Percentiles rank a stretch among this genome's conserved stretches.
phyloP scores from a whole-genome alignment of 2,113 vertebrate species.

The Silurus asotus region DNA sequence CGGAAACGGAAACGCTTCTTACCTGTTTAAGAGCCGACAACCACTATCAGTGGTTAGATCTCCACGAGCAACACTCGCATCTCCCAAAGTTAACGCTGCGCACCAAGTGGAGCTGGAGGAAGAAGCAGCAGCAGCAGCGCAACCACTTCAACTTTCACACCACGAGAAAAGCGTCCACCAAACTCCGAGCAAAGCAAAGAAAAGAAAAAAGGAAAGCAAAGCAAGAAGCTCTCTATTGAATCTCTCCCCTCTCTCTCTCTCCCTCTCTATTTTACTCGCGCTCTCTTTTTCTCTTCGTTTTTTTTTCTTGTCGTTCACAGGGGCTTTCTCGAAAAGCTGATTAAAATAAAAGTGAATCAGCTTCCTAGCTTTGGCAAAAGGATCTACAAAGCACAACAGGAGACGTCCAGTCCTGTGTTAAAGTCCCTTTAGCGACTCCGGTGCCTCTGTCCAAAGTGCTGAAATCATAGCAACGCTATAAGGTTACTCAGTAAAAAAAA shows the following conservation, averaged over 20 bases:
- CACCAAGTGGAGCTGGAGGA: slow-evolving; percentile 79
- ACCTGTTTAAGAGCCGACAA: slow-evolving; percentile 89
- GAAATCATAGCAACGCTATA: slow-evolving; percentile 77
- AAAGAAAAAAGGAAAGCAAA: slow-evolving; percentile 46
- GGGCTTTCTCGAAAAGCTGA: slow-evolving; percentile 49
- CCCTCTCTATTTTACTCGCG: slow-evolving; percentile 53
- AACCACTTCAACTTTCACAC: slow-evolving; percentile 83
- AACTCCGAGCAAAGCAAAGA: slow-evolving; percentile 60
- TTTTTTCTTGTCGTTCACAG: background rate
- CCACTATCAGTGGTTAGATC: slow-evolving; percentile 91
- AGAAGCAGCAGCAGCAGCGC: slow-evolving; percentile 71
- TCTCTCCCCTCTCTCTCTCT: slow-evolving; percentile 16
- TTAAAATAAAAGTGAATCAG: slow-evolving; percentile 65
- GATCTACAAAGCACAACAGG: slow-evolving; percentile 69
- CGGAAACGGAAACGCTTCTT: slow-evolving; percentile 72
- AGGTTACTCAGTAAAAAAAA: slow-evolving; percentile 69
- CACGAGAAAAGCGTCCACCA: slow-evolving; percentile 67
- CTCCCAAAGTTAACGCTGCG: slow-evolving; percentile 95
- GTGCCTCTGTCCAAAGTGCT: slow-evolving; percentile 93
- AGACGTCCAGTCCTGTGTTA: slow-evolving; percentile 71
- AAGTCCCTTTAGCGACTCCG: slow-evolving; percentile 73
- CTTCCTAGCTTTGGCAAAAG: slow-evolving; percentile 73
- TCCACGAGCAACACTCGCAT: slow-evolving; percentile 91
- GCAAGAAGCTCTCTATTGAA: slow-evolving; percentile 36
- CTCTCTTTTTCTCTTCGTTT: slow-evolving; percentile 44